Percentiles rank a stretch among this genome's conserved stretches.
These are phyloP conservation scores for Cnemophilus loriae DNA, from an alignment of 2,113 vertebrate genomes.

Conservation along the genomic window DNA sequence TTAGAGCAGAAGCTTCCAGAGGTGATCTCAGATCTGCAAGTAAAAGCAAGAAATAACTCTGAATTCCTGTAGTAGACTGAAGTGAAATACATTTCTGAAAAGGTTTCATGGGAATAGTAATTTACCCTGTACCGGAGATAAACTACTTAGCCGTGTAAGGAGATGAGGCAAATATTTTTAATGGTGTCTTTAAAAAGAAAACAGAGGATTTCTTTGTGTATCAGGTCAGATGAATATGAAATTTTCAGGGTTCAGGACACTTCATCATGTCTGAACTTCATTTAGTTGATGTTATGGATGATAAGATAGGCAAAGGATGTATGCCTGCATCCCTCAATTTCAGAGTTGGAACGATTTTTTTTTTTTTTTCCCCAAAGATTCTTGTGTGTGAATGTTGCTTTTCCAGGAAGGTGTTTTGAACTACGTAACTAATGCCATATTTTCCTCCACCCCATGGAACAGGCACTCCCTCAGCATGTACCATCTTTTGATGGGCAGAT, in stretches of 20 bases:
- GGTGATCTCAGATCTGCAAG: not conserved
- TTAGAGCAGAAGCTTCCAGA: not conserved
- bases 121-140: not conserved
- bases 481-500: not conserved
- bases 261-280: not conserved
- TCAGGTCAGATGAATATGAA: not conserved
- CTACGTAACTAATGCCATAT: not conserved
- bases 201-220: not conserved
- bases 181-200: not conserved
- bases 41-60: not conserved
- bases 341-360: not conserved
- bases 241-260: not conserved
- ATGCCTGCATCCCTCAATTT: not conserved
- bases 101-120: not conserved
- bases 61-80: not conserved
- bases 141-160: not conserved
- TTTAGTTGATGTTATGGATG: not conserved
- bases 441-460: fast-evolving
- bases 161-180: not conserved
- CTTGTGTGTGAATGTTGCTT: not conserved
- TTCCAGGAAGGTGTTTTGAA: not conserved
- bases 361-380: not conserved
- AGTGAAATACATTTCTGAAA: not conserved
- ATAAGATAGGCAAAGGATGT: not conserved
- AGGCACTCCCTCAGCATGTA: not conserved